Percentiles rank a stretch among this genome's conserved stretches.
These are phyloP conservation scores for Cybosia mesomella DNA, from an alignment of 2,888 invertebrate species.

Conservation along the genomic window DNA sequence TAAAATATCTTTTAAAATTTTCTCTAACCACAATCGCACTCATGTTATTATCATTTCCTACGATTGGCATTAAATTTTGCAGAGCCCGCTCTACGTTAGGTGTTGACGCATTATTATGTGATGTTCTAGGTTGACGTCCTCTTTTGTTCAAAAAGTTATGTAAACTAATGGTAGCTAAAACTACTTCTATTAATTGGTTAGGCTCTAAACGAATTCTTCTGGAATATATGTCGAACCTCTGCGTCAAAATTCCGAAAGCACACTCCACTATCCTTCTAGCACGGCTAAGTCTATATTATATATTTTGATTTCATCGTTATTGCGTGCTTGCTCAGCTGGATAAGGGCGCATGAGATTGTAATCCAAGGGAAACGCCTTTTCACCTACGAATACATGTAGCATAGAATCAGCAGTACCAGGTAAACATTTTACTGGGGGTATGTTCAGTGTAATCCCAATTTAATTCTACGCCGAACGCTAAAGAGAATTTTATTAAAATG, in stretches of 20 bases:
- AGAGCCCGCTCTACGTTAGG: conserved; percentile 23
- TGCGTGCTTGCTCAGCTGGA: not conserved
- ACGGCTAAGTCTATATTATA: conserved; percentile 9
- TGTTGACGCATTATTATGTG: conserved; percentile 23
- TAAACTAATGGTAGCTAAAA: conserved; percentile 40
- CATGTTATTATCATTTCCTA: conserved; percentile 10
- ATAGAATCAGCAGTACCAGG: conserved; percentile 10
- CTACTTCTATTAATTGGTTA: conserved; percentile 34
- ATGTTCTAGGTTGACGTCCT: conserved; percentile 20
- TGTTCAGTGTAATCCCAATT: conserved; percentile 19
- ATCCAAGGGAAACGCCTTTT: conserved; percentile 24
- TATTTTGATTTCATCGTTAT: conserved; percentile 21
- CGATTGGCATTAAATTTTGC: conserved; percentile 5
- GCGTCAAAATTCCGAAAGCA: conserved; percentile 12
- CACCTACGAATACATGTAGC: conserved; percentile 28
- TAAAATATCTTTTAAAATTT: too few relatives aligned
- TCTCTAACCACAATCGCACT: conserved; percentile 1
- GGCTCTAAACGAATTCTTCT: conserved; percentile 43
- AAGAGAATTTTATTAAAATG: too few relatives aligned
- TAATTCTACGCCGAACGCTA: too few relatives aligned
- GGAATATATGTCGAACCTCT: conserved; percentile 18
- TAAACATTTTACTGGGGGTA: conserved; percentile 20
- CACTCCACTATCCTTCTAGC: conserved; percentile 26
- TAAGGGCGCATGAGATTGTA: conserved; percentile 1
- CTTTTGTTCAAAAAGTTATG: conserved; percentile 48